Conservation (phyloP, 2,113 vertebrate genomes). For the Bubo blakistoni region DNA sequence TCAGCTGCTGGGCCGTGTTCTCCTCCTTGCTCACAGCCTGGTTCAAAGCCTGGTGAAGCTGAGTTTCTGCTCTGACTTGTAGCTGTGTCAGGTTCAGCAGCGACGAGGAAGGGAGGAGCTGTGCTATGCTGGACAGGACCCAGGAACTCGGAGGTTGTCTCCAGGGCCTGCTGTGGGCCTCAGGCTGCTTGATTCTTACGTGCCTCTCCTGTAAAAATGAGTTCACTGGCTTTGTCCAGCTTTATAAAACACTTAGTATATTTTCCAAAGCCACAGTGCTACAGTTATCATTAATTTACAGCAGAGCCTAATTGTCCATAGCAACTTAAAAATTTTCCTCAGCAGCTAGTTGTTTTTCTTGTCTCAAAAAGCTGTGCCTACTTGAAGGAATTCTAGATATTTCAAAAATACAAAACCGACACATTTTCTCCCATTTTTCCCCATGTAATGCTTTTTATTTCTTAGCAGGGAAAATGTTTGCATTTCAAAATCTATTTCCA, state of each 20-base stretch:
- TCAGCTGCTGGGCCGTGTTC: accelerated
- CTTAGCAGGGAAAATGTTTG: neutral
- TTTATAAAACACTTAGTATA: neutral
- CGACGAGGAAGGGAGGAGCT: accelerated
- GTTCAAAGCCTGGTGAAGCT: neutral
- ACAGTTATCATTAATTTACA: neutral
- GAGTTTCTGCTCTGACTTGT: neutral
- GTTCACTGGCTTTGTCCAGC: neutral
- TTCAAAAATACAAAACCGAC: neutral
- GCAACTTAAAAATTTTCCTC: neutral
- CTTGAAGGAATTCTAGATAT: neutral
- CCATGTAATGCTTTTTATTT: neutral
- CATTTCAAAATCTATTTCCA: neutral
- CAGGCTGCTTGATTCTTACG: neutral
- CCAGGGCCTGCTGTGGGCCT: neutral
- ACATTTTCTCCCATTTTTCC: neutral
- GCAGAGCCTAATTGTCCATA: accelerated
- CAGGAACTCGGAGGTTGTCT: neutral
- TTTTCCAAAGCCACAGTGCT: neutral
- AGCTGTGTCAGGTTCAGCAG: neutral
- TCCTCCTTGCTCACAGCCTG: neutral
- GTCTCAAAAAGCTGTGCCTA: neutral
- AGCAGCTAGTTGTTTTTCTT: neutral
- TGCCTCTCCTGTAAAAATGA: neutral
- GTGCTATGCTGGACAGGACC: neutral